A percentile compares a stretch with the other conserved stretches of the same genome.
These are phyloP conservation scores for Lingula anatina DNA, from an alignment of 2,888 invertebrate species.

Conservation along the genomic window DNA sequence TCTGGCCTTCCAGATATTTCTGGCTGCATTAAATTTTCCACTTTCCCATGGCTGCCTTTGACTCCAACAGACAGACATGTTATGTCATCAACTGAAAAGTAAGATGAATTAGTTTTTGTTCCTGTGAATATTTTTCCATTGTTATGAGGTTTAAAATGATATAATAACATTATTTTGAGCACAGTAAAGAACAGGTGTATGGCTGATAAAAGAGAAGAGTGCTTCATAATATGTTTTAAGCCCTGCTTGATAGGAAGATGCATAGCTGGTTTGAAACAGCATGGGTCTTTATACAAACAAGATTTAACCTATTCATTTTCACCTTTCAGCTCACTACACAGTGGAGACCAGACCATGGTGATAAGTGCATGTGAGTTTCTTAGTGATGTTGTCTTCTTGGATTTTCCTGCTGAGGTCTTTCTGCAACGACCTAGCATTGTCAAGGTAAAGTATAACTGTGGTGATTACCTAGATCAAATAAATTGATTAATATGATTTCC, in stretches of 20 bases:
- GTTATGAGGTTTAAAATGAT: too few species aligned
- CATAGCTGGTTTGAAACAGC: too few species aligned
- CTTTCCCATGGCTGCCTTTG: conserved; percentile 48
- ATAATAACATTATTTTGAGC: too few species aligned
- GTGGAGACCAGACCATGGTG: conserved; percentile 32
- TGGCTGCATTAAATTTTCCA: conserved; percentile 32
- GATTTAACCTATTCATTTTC: not conserved
- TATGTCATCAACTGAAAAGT: conserved; percentile 45
- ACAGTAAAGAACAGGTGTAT: too few species aligned
- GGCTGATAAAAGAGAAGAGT: too few species aligned
- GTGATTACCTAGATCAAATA: too few species aligned
- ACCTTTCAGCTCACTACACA: conserved; percentile 41
- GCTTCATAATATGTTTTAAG: too few species aligned
- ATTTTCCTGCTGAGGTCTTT: conserved; percentile 78
- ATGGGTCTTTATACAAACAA: not conserved
- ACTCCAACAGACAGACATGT: conserved; percentile 50
- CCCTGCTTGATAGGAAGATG: too few species aligned
- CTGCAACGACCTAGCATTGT: conserved; percentile 70
- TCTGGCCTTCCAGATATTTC: conserved; percentile 9
- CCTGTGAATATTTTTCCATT: too few species aligned
- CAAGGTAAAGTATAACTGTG: conserved; percentile 26
- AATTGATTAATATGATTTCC: too few species aligned
- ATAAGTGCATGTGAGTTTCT: conserved; percentile 66
- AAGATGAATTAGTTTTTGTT: too few species aligned
- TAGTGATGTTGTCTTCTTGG: conserved; percentile 70